These are phyloP conservation scores for Strongylocentrotus purpuratus DNA, from an alignment of 35 echinoderm and acorn worm species.

Conservation along the genomic window DNA sequence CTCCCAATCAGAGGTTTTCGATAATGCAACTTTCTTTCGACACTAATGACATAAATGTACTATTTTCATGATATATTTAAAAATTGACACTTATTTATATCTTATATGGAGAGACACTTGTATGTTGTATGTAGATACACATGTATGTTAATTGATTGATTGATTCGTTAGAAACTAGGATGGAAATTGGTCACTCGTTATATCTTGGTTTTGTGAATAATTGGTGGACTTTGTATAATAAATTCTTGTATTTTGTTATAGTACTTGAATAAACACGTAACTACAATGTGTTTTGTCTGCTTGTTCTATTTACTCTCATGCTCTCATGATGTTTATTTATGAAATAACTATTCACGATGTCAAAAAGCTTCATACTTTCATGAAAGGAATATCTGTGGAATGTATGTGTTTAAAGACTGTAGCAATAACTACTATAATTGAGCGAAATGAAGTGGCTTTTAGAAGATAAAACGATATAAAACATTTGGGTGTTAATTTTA, in stretches of 20 bases:
- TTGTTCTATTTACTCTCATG: not conserved
- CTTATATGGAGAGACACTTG: not conserved
- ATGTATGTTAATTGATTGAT: not conserved
- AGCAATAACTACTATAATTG: no score
- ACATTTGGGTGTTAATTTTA: no score
- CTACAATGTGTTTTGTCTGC: not conserved
- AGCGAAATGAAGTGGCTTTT: no score
- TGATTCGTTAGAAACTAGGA: not conserved
- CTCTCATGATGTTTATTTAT: no score
- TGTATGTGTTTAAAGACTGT: no score
- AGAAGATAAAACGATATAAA: no score
- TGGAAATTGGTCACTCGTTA: not conserved
- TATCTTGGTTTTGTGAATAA: not conserved
- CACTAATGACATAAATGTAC: not conserved
- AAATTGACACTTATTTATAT: not conserved
- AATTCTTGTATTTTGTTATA: slow-evolving; percentile 14
- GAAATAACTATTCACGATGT: no score
- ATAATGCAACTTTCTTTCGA: not conserved
- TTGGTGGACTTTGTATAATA: not conserved
- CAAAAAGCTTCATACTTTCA: no score
- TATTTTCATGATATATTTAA: not conserved
- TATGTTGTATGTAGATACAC: not conserved
- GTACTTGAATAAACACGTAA: slow-evolving; percentile 4
- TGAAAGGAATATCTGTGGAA: no score
- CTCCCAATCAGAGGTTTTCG: not conserved